phyloP scores from a whole-genome alignment of 2,797 vertebrate genomes.

The Protosalanx chinensis region DNA sequence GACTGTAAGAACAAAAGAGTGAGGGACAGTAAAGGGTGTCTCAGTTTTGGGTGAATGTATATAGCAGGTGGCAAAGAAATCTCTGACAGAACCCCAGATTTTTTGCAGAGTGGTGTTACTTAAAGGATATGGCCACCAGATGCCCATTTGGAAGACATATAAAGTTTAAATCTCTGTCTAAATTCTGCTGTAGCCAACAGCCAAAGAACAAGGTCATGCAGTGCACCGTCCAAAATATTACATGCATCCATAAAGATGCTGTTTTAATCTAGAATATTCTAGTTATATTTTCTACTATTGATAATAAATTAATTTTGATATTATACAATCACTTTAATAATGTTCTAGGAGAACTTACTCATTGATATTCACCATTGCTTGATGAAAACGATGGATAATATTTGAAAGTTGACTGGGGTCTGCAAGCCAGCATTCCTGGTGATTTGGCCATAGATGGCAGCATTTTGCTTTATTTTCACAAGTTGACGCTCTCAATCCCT shows the following conservation, averaged over 20 bases:
- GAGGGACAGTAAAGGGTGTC: conserved; percentile 75
- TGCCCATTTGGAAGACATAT: conserved; percentile 85
- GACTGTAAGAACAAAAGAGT: conserved; percentile 71
- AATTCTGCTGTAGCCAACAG: conserved; percentile 64
- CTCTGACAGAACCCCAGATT: conserved; percentile 81
- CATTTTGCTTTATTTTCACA: conserved; percentile 76
- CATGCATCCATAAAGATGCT: conserved; percentile 24
- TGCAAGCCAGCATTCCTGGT: conserved; percentile 60
- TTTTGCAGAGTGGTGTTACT: conserved; percentile 83
- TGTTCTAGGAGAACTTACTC: too few species aligned
- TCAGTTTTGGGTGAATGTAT: conserved; percentile 72
- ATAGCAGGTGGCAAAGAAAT: conserved; percentile 82
- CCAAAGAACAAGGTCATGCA: conserved; percentile 66
- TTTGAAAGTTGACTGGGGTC: not conserved
- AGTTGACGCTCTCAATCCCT: conserved; percentile 55
- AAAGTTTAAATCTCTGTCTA: conserved; percentile 73
- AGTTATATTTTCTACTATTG: conserved; percentile 12
- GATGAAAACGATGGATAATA: too few species aligned
- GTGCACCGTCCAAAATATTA: conserved; percentile 36
- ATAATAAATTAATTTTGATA: too few species aligned
- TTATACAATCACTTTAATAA: too few species aligned
- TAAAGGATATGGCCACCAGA: conserved; percentile 86
- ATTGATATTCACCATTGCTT: not conserved
- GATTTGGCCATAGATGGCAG: conserved; percentile 80
- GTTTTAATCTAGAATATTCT: conserved; percentile 6